Conservation (phyloP, 2,113 vertebrate genomes). For the Ciconia boyciana region DNA sequence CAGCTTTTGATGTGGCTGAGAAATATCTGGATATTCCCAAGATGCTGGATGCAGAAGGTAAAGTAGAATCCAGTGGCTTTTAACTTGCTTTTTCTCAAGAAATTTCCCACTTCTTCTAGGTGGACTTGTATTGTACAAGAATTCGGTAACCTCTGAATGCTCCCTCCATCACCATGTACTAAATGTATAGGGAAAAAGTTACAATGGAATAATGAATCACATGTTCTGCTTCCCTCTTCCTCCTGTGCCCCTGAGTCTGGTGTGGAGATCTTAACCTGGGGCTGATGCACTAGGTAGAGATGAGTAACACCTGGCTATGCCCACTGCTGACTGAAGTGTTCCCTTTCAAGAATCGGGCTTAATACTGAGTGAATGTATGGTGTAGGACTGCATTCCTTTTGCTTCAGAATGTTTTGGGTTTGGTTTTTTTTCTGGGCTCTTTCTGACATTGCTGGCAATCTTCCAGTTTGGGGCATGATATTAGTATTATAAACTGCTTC, state of each 20-base stretch:
- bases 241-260: background rate
- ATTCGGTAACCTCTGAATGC: background rate
- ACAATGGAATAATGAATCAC: background rate
- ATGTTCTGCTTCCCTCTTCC: background rate
- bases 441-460: background rate
- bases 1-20: slow-evolving; percentile 92
- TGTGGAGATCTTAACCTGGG: background rate
- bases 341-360: background rate
- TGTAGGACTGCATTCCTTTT: background rate
- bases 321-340: background rate
- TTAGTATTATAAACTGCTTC: background rate
- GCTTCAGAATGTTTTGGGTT: background rate
- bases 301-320: background rate
- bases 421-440: background rate
- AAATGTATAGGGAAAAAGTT: background rate
- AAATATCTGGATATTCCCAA: slow-evolving; percentile 94
- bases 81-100: background rate
- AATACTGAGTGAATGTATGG: background rate
- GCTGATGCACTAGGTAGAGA: background rate
- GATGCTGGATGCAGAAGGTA: slow-evolving; percentile 96
- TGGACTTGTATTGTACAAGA: slow-evolving; percentile 25
- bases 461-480: background rate
- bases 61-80: slow-evolving; percentile 41
- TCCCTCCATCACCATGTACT: background rate
- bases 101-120: slow-evolving; percentile 29